Percentiles rank a stretch among this genome's conserved stretches.
phyloP scores from a whole-genome alignment of 2,113 vertebrate genomes.

The Apodemus sylvaticus region DNA sequence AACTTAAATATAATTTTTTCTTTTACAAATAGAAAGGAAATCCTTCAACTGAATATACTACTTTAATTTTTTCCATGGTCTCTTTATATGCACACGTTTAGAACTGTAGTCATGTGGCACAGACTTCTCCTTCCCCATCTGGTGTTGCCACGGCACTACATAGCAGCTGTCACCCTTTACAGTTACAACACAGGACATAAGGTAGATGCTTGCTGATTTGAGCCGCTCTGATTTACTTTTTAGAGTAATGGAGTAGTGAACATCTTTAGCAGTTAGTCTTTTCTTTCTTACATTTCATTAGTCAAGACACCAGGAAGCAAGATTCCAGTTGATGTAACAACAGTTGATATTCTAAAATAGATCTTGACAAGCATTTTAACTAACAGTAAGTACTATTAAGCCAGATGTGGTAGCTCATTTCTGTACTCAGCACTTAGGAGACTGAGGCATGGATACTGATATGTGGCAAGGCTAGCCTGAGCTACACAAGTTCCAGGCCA shows the following conservation, averaged over 20 bases:
- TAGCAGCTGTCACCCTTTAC: neutral
- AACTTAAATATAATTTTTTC: neutral
- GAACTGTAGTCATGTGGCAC: neutral
- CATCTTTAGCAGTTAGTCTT: neutral
- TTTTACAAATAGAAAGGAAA: constrained; percentile 4
- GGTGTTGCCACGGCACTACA: neutral
- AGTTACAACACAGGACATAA: neutral
- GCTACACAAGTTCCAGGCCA: too few relatives aligned
- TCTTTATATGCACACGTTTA: neutral
- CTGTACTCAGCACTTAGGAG: neutral
- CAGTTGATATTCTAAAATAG: neutral
- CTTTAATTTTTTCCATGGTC: neutral
- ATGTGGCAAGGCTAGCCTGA: neutral
- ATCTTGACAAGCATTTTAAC: neutral
- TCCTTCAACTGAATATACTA: neutral
- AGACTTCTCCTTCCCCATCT: neutral
- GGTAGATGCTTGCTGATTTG: neutral
- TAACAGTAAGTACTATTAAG: neutral
- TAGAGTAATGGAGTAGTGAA: neutral
- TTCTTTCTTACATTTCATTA: constrained; percentile 9
- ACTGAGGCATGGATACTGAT: neutral
- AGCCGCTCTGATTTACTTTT: constrained; percentile 3
- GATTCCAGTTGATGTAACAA: neutral
- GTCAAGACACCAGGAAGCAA: neutral
- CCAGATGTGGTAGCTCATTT: neutral